These are phyloP conservation scores for Poicephalus meyeri DNA, from an alignment of 2,113 vertebrate species.

Conservation along the genomic window DNA sequence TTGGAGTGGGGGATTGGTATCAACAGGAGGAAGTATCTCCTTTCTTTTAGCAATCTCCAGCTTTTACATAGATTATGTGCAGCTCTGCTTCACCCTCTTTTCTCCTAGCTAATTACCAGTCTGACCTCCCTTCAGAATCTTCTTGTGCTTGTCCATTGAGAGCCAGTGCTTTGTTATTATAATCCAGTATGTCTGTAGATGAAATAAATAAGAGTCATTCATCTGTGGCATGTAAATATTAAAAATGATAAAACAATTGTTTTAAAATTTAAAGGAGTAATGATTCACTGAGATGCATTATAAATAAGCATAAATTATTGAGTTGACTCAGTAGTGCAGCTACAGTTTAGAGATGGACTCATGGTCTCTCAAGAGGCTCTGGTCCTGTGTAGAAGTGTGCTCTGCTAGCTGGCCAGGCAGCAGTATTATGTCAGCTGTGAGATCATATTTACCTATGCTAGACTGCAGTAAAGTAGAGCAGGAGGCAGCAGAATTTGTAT, in stretches of 20 bases:
- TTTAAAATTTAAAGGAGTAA: conserved; percentile 56
- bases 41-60: too few relatives aligned
- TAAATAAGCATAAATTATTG: conserved; percentile 62
- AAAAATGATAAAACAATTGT: conserved; percentile 40
- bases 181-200: background rate
- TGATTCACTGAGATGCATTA: conserved; percentile 52
- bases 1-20: too few relatives aligned
- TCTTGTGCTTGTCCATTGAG: background rate
- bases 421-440: background rate
- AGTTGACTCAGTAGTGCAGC: background rate
- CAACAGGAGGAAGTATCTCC: too few relatives aligned
- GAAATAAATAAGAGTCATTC: conserved; percentile 35
- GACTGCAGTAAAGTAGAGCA: background rate
- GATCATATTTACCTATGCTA: background rate
- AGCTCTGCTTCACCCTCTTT: background rate
- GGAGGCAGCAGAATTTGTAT: fast-evolving
- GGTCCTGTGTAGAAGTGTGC: background rate
- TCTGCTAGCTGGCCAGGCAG: conserved; percentile 27
- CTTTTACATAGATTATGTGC: background rate
- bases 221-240: background rate
- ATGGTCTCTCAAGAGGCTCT: background rate
- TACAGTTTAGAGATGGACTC: conserved; percentile 11
- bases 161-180: background rate
- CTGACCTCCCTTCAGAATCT: background rate
- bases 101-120: background rate